phyloP scores from a whole-genome alignment of 2,888 invertebrate genomes.

The Conomelus anceps region DNA sequence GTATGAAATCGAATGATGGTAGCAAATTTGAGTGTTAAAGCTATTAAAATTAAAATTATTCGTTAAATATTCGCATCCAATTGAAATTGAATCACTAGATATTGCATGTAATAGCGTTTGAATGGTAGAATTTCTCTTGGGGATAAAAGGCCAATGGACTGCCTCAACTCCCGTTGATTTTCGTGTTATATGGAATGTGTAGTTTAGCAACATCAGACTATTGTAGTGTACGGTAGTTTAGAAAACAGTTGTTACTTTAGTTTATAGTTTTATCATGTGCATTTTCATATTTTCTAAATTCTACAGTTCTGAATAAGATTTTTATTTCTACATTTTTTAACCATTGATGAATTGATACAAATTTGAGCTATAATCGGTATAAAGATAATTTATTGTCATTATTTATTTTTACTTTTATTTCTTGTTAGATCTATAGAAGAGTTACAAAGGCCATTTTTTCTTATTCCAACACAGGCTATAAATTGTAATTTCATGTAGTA shows the following conservation, averaged over 20 bases:
- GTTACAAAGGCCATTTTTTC: no score
- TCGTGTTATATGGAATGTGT: not conserved
- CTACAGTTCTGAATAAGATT: not conserved
- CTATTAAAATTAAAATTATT: not conserved
- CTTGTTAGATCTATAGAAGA: no score
- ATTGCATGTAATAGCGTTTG: not conserved
- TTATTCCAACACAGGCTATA: no score
- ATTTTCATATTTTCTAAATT: not conserved
- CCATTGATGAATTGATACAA: no score
- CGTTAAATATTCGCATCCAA: no score
- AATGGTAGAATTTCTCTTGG: not conserved
- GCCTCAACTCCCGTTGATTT: not conserved
- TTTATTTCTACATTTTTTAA: no score
- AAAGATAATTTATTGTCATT: no score
- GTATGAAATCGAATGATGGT: no score
- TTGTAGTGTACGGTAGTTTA: conserved; percentile 16
- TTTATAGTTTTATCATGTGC: not conserved
- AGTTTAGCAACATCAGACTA: not conserved
- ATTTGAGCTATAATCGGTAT: no score
- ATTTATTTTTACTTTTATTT: no score
- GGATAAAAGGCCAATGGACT: not conserved
- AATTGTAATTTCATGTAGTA: no score
- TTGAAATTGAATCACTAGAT: not conserved
- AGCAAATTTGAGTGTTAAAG: no score
- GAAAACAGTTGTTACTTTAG: not conserved